phyloP scores from a whole-genome alignment of 1,140 invertebrate species.

The Lethrus apterus region DNA sequence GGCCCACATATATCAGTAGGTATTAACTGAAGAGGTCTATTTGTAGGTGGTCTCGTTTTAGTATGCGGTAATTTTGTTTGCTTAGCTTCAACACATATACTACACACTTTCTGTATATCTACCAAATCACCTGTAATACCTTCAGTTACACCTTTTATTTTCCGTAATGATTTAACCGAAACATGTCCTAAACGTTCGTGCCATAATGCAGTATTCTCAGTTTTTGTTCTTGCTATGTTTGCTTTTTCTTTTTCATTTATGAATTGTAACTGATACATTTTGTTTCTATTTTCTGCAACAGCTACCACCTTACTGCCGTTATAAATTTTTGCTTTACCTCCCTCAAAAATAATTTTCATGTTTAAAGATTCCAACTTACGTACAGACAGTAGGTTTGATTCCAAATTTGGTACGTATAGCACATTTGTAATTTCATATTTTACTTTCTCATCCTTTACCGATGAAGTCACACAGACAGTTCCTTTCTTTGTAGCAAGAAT shows the following conservation, averaged over 20 bases:
- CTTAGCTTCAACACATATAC: too few species aligned
- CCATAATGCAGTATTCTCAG: slow-evolving; percentile 9
- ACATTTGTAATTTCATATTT: slow-evolving; percentile 14
- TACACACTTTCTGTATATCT: too few species aligned
- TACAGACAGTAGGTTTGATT: slow-evolving; percentile 12
- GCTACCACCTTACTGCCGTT: slow-evolving; percentile 4
- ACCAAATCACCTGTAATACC: too few species aligned
- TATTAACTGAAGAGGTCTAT: slow-evolving; percentile 23
- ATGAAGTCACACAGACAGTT: slow-evolving; percentile 4
- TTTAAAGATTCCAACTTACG: slow-evolving; percentile 9
- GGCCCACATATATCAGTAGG: slow-evolving; percentile 36
- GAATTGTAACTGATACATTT: slow-evolving; percentile 13
- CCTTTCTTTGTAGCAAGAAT: slow-evolving; percentile 20
- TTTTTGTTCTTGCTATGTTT: slow-evolving; percentile 8
- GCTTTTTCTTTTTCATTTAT: slow-evolving; percentile 10
- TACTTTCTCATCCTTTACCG: slow-evolving; percentile 7
- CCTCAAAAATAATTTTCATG: slow-evolving; percentile 14
- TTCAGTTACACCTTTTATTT: too few species aligned
- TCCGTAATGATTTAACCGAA: too few species aligned
- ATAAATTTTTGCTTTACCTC: slow-evolving; percentile 4
- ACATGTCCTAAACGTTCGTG: slow-evolving; percentile 13
- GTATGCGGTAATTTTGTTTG: too few species aligned
- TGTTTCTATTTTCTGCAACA: slow-evolving; percentile 10
- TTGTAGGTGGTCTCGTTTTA: slow-evolving; percentile 4
- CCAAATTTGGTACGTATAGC: slow-evolving; percentile 15